phyloP scores from a whole-genome alignment of 2,888 invertebrate genomes.

The Onthophagus sagittarius region DNA sequence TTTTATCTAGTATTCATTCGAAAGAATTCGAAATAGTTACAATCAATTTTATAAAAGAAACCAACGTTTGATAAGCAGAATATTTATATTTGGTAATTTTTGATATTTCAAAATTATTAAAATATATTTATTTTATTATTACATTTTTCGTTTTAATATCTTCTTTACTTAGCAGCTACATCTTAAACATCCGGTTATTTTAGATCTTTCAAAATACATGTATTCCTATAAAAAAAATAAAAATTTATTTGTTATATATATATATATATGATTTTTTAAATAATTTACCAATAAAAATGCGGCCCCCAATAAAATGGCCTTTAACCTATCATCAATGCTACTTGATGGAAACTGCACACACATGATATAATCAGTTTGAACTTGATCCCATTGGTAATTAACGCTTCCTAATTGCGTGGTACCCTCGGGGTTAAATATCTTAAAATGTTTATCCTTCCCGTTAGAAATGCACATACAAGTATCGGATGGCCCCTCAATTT shows the following conservation, averaged over 20 bases:
- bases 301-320: constrained; percentile 76
- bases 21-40: too few relatives aligned
- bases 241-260: constrained; percentile 15
- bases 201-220: constrained; percentile 59
- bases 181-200: constrained; percentile 35
- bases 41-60: too few relatives aligned
- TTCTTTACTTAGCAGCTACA: constrained; percentile 35
- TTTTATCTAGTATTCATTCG: too few relatives aligned
- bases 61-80: too few relatives aligned
- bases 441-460: constrained; percentile 61
- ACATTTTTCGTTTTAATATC: not conserved
- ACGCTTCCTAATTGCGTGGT: constrained; percentile 63
- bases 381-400: constrained; percentile 67
- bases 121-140: not conserved
- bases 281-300: constrained; percentile 75
- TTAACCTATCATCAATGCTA: constrained; percentile 69
- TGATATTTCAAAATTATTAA: not conserved
- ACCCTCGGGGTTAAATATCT: constrained; percentile 59
- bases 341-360: constrained; percentile 69
- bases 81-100: not conserved
- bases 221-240: constrained; percentile 58
- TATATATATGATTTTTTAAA: constrained; percentile 3
- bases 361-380: constrained; percentile 67
- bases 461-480: constrained; percentile 56
- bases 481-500: constrained; percentile 70